These are phyloP conservation scores for Anhinga anhinga DNA, from an alignment of 2,113 vertebrate genomes.

Conservation along the genomic window DNA sequence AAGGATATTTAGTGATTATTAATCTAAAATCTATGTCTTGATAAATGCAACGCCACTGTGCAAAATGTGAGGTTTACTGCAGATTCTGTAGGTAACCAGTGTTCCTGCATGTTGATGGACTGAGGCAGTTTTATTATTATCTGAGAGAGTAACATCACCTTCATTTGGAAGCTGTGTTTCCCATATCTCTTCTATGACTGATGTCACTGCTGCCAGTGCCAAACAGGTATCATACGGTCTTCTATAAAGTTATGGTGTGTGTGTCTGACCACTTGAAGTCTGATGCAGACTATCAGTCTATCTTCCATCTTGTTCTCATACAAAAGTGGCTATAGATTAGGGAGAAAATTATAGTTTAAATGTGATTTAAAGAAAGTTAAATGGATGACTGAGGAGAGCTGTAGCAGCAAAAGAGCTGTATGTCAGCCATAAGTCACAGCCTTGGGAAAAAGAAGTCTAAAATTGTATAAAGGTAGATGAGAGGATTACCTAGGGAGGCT, in stretches of 20 bases:
- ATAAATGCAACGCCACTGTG: not conserved
- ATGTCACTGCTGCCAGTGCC: not conserved
- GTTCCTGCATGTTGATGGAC: not conserved
- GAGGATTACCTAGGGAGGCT: not conserved
- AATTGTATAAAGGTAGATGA: not conserved
- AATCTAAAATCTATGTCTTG: not conserved
- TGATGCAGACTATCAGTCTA: not conserved
- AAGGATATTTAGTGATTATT: not conserved
- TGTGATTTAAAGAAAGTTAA: constrained; percentile 47
- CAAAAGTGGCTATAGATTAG: constrained; percentile 42
- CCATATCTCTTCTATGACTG: not conserved
- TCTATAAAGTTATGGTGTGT: not conserved
- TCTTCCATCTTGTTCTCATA: not conserved
- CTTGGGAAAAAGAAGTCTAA: not conserved
- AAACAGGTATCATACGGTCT: not conserved
- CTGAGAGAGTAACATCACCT: not conserved
- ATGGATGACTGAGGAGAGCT: constrained; percentile 6
- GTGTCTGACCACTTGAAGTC: not conserved
- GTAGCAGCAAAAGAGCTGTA: not conserved
- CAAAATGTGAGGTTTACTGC: not conserved
- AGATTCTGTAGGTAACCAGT: not conserved
- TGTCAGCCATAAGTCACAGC: constrained; percentile 14
- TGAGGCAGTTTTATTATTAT: not conserved
- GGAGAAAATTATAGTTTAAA: constrained; percentile 45
- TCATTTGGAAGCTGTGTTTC: not conserved